phyloP scores from a whole-genome alignment of 2,888 invertebrate species.

The Pollenia angustigena region DNA sequence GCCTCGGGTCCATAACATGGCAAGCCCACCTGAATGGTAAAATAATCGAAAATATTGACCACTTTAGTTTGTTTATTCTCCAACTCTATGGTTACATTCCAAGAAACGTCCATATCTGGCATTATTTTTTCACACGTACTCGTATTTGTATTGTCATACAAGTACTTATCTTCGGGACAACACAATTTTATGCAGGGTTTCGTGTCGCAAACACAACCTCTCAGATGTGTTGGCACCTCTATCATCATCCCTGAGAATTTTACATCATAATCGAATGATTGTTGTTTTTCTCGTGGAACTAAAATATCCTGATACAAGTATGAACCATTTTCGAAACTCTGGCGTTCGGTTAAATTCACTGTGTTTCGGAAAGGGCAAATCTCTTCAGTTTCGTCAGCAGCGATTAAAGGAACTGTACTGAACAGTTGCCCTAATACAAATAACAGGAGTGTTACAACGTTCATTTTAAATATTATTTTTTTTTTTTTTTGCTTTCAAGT shows the following conservation, averaged over 20 bases:
- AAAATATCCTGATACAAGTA: slow-evolving; percentile 76
- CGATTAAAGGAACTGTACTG: background rate
- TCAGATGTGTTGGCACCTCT: slow-evolving; percentile 68
- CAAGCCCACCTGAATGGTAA: slow-evolving; percentile 66
- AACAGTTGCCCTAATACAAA: background rate
- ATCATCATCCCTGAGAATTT: slow-evolving; percentile 44
- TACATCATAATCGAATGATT: slow-evolving; percentile 73
- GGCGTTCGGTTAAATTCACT: slow-evolving; percentile 76
- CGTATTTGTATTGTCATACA: background rate
- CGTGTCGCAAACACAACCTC: slow-evolving; percentile 78
- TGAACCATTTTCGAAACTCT: slow-evolving; percentile 74
- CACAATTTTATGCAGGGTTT: slow-evolving; percentile 78
- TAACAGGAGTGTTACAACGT: background rate
- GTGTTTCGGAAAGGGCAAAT: slow-evolving; percentile 75
- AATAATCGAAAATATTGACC: slow-evolving; percentile 50
- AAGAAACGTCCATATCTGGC: slow-evolving; percentile 26
- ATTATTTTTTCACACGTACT: slow-evolving; percentile 54
- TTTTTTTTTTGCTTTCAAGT: background rate
- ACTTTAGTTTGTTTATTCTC: background rate
- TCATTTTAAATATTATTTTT: slow-evolving; percentile 33
- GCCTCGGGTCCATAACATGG: slow-evolving; percentile 77
- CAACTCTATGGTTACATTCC: slow-evolving; percentile 38
- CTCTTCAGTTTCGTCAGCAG: background rate
- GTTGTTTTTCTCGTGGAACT: slow-evolving; percentile 73
- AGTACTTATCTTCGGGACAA: slow-evolving; percentile 72